Evolutionary conservation across 2,888 invertebrate genomes (phyloP).

Genomic region (Cephus pulcher): DNA sequence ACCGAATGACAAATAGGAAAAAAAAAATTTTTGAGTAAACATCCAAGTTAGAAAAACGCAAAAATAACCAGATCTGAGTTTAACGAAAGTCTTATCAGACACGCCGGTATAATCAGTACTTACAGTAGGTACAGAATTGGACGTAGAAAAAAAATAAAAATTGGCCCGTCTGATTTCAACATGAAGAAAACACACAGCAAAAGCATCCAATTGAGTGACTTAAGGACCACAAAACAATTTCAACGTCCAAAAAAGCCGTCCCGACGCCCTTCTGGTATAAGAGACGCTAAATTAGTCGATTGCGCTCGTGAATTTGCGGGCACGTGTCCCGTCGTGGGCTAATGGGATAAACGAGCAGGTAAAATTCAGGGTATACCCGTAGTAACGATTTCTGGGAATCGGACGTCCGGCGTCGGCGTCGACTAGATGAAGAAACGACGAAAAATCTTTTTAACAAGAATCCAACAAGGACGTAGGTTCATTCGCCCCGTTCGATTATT

Average conservation of each 20-base stretch:
- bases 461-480: slow-evolving; percentile 31
- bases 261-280: neutral
- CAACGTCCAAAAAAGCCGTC: neutral
- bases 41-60: neutral
- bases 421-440: neutral
- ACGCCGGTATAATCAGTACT: neutral
- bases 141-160: neutral
- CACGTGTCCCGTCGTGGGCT: neutral
- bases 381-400: neutral
- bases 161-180: neutral
- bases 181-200: neutral
- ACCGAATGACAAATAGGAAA: neutral
- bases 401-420: neutral
- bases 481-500: slow-evolving; percentile 32
- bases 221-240: neutral
- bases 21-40: neutral
- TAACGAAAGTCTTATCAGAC: neutral
- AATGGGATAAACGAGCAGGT: neutral
- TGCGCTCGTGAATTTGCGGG: neutral
- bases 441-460: neutral
- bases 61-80: neutral
- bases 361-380: neutral
- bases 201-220: neutral
- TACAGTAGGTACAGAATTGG: neutral
- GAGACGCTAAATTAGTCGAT: neutral